Base-by-base conservation (phyloP, 2,797 vertebrate genomes). In the Decapterus maruadsi region DNA sequence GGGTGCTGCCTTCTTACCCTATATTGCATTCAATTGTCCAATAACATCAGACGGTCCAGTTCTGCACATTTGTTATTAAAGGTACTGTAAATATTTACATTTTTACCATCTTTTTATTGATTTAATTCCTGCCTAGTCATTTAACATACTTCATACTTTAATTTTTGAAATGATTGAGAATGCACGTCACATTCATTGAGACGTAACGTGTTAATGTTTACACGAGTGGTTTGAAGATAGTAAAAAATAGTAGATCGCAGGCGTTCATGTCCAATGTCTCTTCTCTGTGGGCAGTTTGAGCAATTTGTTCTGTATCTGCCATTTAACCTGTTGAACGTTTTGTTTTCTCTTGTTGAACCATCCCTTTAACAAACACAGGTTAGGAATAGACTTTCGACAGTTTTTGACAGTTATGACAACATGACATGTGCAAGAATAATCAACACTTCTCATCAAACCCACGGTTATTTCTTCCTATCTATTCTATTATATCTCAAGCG, bases 21-120 rank as follows among this genome's bases (percentile, higher is more conserved):
- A 82, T 82, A 82, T 75, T 86, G 34, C 58, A 76, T 82, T 56
- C 62, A 73, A 71, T 83, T 81, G 56, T 36, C 43, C 68, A 61
- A 61, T 84, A 71, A 71, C 22, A 62, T 69, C 14, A 62, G 73
- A 80, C 51, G 40, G n/a, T 54, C 36, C 0, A 60, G n/a, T 59
- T 45, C 6, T 60, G 66, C 14, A 53, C 12, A 14, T 45, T 40
- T 26, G 16, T 4, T 40, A 68, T 82, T 68, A 26, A 48, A 67
- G 26, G 26, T 26, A n/a, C n/a, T 14, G 12, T 54, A 62, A 55
- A 77, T 59, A 68, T 45, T 43, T 58, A 46, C 72, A 62, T 40
- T 6, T 63, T 74, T 14, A 66, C 11, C 14, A 26, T 26, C 26
- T 50, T 69, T 34, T 34, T 34, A 5, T 54, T 56, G 31, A 59